Percentiles rank a stretch among this genome's conserved stretches.
These are phyloP conservation scores for Scalopus aquaticus DNA, from an alignment of 2,113 vertebrate species.

Conservation along the genomic window DNA sequence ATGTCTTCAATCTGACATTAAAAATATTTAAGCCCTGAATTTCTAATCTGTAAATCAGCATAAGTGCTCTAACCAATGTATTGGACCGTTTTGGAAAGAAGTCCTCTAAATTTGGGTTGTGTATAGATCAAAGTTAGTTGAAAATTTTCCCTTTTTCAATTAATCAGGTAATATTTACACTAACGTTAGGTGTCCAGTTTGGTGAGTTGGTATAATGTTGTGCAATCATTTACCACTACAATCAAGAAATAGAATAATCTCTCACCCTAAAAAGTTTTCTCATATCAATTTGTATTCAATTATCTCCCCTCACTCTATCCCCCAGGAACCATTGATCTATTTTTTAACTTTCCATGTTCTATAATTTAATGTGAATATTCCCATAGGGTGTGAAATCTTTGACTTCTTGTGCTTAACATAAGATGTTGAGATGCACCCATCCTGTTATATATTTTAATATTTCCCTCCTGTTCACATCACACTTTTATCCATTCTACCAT, in stretches of 20 bases:
- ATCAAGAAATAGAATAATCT: not conserved
- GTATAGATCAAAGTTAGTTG: not conserved
- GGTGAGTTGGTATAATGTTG: not conserved
- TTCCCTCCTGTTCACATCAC: not conserved
- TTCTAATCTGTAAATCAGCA: not conserved
- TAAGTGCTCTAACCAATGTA: not conserved
- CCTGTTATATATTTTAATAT: not conserved
- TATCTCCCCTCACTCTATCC: not conserved
- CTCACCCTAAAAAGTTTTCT: not conserved
- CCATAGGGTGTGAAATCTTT: not conserved
- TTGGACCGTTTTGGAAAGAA: not conserved
- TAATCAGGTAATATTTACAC: not conserved
- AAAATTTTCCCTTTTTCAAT: not conserved
- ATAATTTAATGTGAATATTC: not conserved
- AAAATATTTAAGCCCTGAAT: not conserved
- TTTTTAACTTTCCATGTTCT: not conserved
- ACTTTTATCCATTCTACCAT: not conserved
- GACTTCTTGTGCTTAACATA: not conserved
- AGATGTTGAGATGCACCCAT: not conserved
- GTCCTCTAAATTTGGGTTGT: not conserved
- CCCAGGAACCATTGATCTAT: not conserved
- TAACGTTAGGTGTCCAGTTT: not conserved
- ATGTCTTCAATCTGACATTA: not conserved
- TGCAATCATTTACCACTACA: not conserved
- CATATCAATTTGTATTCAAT: not conserved